Percentiles rank a stretch among this genome's conserved stretches.
These are phyloP conservation scores for Diphyllodes magnificus DNA, from an alignment of 2,113 vertebrate genomes.

Conservation along the genomic window DNA sequence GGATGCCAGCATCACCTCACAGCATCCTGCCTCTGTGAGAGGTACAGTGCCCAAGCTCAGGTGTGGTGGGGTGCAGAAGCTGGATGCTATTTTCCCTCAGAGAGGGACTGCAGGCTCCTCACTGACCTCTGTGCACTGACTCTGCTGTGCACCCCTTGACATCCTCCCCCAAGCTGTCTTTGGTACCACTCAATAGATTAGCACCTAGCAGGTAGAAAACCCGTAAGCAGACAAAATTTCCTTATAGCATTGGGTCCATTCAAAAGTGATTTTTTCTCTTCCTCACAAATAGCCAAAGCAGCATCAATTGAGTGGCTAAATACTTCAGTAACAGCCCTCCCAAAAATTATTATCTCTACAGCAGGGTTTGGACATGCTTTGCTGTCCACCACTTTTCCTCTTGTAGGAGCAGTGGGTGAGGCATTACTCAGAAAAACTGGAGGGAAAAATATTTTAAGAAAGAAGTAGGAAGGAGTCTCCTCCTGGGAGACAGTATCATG, in stretches of 20 bases:
- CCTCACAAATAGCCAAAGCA: not conserved
- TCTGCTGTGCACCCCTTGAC: not conserved
- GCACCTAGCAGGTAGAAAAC: not conserved
- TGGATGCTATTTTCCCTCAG: not conserved
- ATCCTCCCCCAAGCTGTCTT: not conserved
- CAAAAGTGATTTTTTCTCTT: not conserved
- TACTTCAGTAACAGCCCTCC: not conserved
- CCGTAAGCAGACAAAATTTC: not conserved
- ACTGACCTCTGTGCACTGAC: accelerated
- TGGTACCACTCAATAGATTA: accelerated
- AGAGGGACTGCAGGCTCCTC: not conserved
- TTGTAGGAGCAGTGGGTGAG: not conserved
- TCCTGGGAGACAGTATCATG: not conserved
- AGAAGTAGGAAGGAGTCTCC: not conserved
- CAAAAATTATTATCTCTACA: not conserved
- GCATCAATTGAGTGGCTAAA: not conserved
- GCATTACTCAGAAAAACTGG: not conserved
- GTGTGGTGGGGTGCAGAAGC: not conserved
- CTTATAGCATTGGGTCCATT: not conserved
- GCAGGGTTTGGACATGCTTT: not conserved
- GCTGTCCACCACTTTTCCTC: not conserved
- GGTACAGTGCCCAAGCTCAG: not conserved
- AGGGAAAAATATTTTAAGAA: not conserved
- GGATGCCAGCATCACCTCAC: not conserved
- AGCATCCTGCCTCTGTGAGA: not conserved